These are phyloP conservation scores for Siniperca knerii DNA, from an alignment of 2,113 vertebrate genomes.

Conservation along the genomic window DNA sequence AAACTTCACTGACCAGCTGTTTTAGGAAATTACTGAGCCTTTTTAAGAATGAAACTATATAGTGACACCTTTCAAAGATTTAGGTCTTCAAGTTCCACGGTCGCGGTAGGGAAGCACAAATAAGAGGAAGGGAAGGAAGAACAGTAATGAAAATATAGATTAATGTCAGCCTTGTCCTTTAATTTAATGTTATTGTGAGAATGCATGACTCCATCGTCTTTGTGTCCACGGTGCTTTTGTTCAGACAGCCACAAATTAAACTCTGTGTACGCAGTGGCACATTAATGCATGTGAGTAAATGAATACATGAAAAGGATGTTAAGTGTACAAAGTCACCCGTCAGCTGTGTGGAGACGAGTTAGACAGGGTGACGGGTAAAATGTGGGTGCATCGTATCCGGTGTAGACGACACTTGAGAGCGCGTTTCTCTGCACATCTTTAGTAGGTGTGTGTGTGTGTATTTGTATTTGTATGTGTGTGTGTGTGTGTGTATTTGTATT, in stretches of 20 bases:
- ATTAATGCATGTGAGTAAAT: neutral
- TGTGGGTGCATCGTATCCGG: slow-evolving; percentile 23
- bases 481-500: neutral
- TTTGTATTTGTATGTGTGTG: neutral
- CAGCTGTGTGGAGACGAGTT: neutral
- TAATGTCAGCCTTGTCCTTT: neutral
- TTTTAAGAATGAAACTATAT: too few species aligned
- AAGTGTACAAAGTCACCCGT: neutral
- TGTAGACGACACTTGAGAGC: slow-evolving; percentile 12
- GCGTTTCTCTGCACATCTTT: slow-evolving; percentile 23
- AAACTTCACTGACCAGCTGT: too few species aligned
- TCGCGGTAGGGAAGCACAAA: too few species aligned
- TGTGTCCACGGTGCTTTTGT: neutral
- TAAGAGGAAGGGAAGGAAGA: too few species aligned
- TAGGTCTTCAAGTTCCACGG: too few species aligned
- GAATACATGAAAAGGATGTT: too few species aligned
- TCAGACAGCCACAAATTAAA: neutral
- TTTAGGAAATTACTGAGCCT: too few species aligned
- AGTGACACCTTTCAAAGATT: too few species aligned
- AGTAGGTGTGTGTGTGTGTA: neutral
- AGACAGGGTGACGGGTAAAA: neutral
- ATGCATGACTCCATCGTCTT: too few species aligned
- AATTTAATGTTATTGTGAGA: neutral
- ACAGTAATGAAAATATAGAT: neutral
- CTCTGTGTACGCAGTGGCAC: neutral